Conservation (phyloP, 1,140 invertebrate genomes). For the Drosophila asahinai region DNA sequence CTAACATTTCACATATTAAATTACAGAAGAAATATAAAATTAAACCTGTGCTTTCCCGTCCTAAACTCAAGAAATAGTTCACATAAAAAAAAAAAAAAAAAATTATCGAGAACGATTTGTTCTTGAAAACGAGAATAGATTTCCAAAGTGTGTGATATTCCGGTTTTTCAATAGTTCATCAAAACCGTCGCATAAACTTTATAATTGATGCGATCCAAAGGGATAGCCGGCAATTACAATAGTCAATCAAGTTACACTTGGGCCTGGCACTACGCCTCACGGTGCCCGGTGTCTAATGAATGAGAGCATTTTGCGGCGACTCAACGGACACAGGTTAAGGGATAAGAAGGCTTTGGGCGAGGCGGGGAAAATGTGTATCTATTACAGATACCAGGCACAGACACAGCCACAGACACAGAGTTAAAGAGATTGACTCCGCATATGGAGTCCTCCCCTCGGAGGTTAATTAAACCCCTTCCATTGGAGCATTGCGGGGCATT, state of each 20-base stretch:
- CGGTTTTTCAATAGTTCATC: not conserved
- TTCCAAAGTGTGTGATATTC: too few species aligned
- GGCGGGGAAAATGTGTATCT: conserved; percentile 9
- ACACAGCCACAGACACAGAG: not conserved
- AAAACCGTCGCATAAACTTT: not conserved
- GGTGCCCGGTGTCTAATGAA: conserved; percentile 46
- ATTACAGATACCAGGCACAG: conserved; percentile 4
- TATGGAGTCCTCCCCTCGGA: conserved; percentile 17
- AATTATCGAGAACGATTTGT: too few species aligned
- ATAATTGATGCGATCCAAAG: not conserved
- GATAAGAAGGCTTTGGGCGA: conserved; percentile 1
- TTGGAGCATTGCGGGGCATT: conserved; percentile 43
- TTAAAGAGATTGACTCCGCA: conserved; percentile 41
- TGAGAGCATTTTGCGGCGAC: conserved; percentile 55
- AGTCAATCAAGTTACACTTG: conserved; percentile 70
- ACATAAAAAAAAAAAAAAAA: too few species aligned
- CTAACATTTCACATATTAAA: too few species aligned
- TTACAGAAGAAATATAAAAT: too few species aligned
- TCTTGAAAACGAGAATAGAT: too few species aligned
- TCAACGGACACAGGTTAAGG: conserved; percentile 18
- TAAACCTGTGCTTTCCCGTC: too few species aligned
- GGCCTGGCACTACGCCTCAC: not conserved
- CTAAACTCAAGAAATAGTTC: too few species aligned
- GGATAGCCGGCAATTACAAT: conserved; percentile 46
- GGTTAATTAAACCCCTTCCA: conserved; percentile 36